Conservation (phyloP, 2,888 invertebrate genomes). For the Heliconius sara region DNA sequence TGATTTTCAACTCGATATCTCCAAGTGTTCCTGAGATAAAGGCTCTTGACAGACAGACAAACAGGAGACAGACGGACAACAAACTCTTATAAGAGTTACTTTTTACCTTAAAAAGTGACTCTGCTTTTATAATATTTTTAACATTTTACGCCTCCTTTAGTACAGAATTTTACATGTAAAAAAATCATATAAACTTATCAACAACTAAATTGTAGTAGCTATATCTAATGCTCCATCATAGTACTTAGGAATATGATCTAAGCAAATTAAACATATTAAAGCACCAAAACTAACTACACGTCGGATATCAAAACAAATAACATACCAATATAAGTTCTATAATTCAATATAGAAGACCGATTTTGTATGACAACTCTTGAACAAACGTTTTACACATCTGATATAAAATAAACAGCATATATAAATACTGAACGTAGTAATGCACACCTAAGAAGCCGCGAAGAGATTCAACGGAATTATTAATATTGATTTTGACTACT, state of each 20-base stretch:
- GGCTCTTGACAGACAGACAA: too few species aligned
- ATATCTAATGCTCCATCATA: slow-evolving; percentile 26
- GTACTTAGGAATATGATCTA: slow-evolving; percentile 46
- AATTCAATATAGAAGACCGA: background rate
- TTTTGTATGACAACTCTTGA: slow-evolving; percentile 3
- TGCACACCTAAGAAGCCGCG: slow-evolving; percentile 52
- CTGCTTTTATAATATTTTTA: too few species aligned
- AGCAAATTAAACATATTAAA: slow-evolving; percentile 48
- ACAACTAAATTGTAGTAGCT: slow-evolving; percentile 32
- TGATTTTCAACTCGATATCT: too few species aligned
- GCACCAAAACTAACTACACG: slow-evolving; percentile 44
- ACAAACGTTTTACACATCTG: slow-evolving; percentile 40
- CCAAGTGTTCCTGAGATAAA: too few species aligned
- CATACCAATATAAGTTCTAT: slow-evolving; percentile 26
- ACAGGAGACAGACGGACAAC: too few species aligned
- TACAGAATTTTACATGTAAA: background rate
- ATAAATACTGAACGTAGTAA: slow-evolving; percentile 51
- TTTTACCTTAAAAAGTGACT: too few species aligned
- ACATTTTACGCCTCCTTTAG: background rate
- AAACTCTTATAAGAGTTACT: too few species aligned
- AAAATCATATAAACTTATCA: slow-evolving; percentile 14
- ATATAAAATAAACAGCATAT: slow-evolving; percentile 51
- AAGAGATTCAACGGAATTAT: slow-evolving; percentile 45
- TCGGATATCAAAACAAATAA: background rate
- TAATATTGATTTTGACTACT: slow-evolving; percentile 42